A percentile compares a stretch with the other conserved stretches of the same genome.
These are phyloP conservation scores for Operophtera brumata DNA, from an alignment of 2,888 invertebrate species.

Conservation along the genomic window DNA sequence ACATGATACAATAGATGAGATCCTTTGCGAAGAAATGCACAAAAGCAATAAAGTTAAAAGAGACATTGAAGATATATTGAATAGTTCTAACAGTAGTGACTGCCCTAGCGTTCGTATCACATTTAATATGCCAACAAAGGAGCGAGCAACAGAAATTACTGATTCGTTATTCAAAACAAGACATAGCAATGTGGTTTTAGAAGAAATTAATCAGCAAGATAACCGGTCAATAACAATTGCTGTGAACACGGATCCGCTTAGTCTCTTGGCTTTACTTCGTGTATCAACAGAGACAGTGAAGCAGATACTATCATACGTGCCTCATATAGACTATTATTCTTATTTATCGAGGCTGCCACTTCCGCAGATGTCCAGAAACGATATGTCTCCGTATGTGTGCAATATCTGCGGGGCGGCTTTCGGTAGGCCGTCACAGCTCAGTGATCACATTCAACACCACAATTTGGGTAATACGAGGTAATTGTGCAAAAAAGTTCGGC, in stretches of 20 bases:
- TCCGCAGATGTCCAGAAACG: conserved; percentile 28
- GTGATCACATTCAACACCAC: conserved; percentile 59
- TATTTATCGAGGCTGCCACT: conserved; percentile 45
- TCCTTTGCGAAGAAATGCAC: conserved; percentile 47
- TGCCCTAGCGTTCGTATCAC: conserved; percentile 43
- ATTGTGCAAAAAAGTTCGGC: conserved; percentile 25
- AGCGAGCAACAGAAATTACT: conserved; percentile 56
- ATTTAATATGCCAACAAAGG: conserved; percentile 57
- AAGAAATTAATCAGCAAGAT: conserved; percentile 30
- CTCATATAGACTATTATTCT: conserved; percentile 49
- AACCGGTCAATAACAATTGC: conserved; percentile 50
- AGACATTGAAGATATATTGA: conserved; percentile 48
- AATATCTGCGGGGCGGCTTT: conserved; percentile 65
- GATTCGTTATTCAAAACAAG: conserved; percentile 42
- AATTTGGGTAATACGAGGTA: conserved; percentile 50
- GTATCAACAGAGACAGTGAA: conserved; percentile 58
- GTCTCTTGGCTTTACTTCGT: conserved; percentile 52
- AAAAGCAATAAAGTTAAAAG: conserved; percentile 50
- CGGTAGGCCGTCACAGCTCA: conserved; percentile 51
- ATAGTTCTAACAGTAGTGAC: conserved; percentile 28
- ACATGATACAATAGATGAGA: conserved; percentile 35
- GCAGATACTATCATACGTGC: conserved; percentile 56
- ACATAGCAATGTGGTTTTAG: conserved; percentile 23
- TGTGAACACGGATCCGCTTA: conserved; percentile 69
- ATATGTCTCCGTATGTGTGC: conserved; percentile 48